Evolutionary conservation across 53 echinoderm and acorn worm genomes (phyloP).

Genomic region (Arbacia lixula): DNA sequence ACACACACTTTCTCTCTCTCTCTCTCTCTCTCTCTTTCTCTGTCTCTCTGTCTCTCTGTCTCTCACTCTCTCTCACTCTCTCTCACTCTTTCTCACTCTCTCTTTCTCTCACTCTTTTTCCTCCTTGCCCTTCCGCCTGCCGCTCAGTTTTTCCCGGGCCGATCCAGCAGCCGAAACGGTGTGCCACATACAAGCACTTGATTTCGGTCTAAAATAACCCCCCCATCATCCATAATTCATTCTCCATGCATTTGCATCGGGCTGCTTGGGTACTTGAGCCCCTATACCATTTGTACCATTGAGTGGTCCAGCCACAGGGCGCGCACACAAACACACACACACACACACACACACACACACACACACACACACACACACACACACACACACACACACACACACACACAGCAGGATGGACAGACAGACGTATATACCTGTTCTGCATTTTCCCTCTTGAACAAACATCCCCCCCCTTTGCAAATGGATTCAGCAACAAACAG

Average conservation of each 20-base stretch:
- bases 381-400: too few relatives aligned
- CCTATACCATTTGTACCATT: neutral
- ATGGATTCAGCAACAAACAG: constrained; percentile 45
- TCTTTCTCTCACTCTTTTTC: constrained; percentile 7
- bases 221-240: constrained; percentile 47
- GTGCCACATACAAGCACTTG: constrained; percentile 42
- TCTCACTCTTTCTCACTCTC: too few relatives aligned
- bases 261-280: constrained; percentile 23
- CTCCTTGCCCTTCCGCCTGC: neutral
- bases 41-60: constrained; percentile 1
- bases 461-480: constrained; percentile 15
- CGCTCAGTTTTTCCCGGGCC: too few relatives aligned
- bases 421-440: neutral
- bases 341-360: too few relatives aligned
- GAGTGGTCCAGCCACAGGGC: constrained; percentile 43
- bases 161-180: constrained; percentile 31
- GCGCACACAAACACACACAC: too few relatives aligned
- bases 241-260: constrained; percentile 34
- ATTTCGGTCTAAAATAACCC: constrained; percentile 43
- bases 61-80: neutral
- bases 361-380: too few relatives aligned
- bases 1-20: constrained; percentile 8
- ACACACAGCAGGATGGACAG: too few relatives aligned
- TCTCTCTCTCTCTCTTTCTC: constrained; percentile 19
- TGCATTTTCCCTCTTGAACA: neutral